A percentile compares a stretch with the other conserved stretches of the same genome.
Evolutionary conservation across 1,140 invertebrate genomes (phyloP).

Genomic region (Cryptotermes secundus): DNA sequence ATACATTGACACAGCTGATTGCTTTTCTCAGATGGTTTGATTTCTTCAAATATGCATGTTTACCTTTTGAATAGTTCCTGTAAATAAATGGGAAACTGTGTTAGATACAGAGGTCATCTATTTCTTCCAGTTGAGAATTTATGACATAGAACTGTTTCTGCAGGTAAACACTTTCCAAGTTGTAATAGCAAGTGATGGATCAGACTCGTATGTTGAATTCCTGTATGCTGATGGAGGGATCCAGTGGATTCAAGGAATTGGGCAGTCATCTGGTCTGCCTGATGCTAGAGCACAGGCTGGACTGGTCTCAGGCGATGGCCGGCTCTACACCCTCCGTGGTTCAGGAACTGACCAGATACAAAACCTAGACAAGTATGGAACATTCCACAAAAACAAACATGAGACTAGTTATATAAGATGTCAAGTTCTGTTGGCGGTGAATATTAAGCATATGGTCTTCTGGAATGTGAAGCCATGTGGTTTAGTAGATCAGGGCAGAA

Average conservation of each 20-base stretch:
- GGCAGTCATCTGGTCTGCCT: constrained; percentile 61
- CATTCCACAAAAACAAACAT: no score
- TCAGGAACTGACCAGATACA: constrained; percentile 85
- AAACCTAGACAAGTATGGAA: constrained; percentile 65
- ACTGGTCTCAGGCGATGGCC: constrained; percentile 80
- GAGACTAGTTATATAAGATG: no score
- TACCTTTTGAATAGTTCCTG: neutral
- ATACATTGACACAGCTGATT: no score
- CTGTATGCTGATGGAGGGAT: constrained; percentile 85
- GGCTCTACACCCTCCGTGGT: constrained; percentile 68
- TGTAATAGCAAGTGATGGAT: constrained; percentile 77
- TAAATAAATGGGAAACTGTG: neutral
- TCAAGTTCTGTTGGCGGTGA: no score
- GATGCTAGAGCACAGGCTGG: constrained; percentile 90
- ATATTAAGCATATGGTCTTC: no score
- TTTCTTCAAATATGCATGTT: no score
- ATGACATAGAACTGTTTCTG: constrained; percentile 26
- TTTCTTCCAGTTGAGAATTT: constrained; percentile 20
- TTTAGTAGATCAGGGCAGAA: no score
- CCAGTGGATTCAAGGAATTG: constrained; percentile 80
- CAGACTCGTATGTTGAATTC: constrained; percentile 79
- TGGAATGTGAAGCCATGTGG: no score
- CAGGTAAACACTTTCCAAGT: constrained; percentile 80
- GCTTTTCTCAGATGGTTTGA: no score
- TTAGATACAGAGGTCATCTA: no score